A percentile compares a stretch with the other conserved stretches of the same genome.
These are phyloP conservation scores for Ursus arctos DNA, from an alignment of 2,113 vertebrate species.

Conservation along the genomic window DNA sequence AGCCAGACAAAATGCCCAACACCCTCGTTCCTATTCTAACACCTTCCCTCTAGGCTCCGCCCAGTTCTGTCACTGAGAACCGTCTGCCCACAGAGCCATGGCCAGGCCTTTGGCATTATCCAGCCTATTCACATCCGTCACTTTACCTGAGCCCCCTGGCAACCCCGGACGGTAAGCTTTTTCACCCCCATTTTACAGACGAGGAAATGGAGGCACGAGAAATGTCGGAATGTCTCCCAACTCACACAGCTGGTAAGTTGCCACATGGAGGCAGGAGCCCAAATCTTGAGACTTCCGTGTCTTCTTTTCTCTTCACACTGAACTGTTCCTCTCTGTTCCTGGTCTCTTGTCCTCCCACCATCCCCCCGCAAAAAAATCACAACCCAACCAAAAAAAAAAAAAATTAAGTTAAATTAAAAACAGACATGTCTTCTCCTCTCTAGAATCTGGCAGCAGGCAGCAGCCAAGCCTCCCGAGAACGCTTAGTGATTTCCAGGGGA, in stretches of 20 bases:
- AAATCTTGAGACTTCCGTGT: background rate
- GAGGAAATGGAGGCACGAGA: background rate
- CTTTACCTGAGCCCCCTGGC: background rate
- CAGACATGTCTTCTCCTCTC: slow-evolving; percentile 57
- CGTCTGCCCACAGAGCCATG: accelerated
- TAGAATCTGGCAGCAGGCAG: slow-evolving; percentile 57
- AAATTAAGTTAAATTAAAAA: slow-evolving; percentile 71
- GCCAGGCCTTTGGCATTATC: accelerated
- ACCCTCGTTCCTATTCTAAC: background rate
- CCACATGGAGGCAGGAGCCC: background rate
- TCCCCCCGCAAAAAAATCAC: background rate
- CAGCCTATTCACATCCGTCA: background rate
- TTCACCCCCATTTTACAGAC: background rate
- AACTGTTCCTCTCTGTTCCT: slow-evolving; percentile 3
- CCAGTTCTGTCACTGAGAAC: background rate
- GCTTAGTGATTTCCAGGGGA: slow-evolving; percentile 75
- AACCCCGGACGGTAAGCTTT: background rate
- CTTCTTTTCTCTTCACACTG: background rate
- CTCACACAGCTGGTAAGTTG: background rate
- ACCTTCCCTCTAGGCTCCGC: background rate
- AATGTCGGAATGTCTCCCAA: background rate
- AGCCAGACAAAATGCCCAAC: background rate
- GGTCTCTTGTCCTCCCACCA: background rate
- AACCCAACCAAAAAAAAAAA: background rate
- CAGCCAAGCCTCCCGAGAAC: slow-evolving; percentile 60